Evolutionary conservation across 2,113 vertebrate genomes (phyloP).

Genomic region (Notechis scutatus): DNA sequence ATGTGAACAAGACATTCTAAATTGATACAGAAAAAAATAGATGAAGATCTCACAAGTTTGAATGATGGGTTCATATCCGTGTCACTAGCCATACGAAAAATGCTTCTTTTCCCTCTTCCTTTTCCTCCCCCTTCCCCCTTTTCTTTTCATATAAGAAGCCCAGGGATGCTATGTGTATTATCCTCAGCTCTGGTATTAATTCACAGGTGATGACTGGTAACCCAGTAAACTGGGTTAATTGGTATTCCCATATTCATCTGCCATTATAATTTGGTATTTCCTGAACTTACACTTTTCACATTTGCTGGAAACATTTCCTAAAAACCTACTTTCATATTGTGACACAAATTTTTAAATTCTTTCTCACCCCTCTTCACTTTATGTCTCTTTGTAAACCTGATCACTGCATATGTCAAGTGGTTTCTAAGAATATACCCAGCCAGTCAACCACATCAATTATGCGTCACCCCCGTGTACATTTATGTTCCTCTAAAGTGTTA

Average conservation of each 20-base stretch:
- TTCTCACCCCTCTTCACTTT: not conserved
- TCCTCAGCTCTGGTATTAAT: not conserved
- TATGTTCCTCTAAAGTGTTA: not conserved
- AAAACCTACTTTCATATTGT: not conserved
- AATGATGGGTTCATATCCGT: not conserved
- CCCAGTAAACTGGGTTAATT: not conserved
- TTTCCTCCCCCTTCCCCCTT: not conserved
- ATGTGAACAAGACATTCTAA: not conserved
- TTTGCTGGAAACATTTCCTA: not conserved
- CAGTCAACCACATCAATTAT: not conserved
- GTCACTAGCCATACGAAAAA: not conserved
- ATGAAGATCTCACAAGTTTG: not conserved
- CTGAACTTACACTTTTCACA: not conserved
- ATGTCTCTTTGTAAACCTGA: not conserved
- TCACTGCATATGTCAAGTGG: not conserved
- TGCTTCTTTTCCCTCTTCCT: not conserved
- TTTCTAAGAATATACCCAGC: not conserved
- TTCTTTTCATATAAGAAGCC: not conserved
- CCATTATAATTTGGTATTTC: not conserved
- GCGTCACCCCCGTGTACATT: not conserved
- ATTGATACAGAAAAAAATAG: not conserved
- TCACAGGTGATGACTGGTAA: not conserved
- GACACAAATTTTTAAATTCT: not conserved
- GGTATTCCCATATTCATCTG: not conserved
- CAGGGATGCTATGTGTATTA: not conserved